Evolutionary conservation across 2,113 vertebrate species (phyloP).

Genomic region (Onychostoma macrolepis): DNA sequence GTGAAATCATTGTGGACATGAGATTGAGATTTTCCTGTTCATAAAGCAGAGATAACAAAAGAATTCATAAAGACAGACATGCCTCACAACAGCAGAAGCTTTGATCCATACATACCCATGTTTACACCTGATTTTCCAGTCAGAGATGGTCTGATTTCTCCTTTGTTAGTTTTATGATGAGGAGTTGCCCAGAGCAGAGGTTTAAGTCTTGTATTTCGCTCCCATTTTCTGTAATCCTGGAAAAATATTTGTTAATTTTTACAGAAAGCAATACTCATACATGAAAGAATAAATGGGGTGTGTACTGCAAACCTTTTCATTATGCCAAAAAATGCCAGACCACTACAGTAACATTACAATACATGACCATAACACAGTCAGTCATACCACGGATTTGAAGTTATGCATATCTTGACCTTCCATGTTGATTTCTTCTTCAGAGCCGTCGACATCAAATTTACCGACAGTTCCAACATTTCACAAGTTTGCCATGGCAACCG

Average conservation of each 20-base stretch:
- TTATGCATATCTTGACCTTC: not conserved
- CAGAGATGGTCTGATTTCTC: not conserved
- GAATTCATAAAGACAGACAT: not conserved
- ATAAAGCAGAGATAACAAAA: constrained; percentile 9
- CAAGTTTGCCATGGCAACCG: constrained; percentile 48
- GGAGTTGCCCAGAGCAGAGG: constrained; percentile 2
- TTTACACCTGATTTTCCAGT: constrained; percentile 34
- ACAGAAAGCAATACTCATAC: not conserved
- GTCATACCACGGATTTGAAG: constrained; percentile 2
- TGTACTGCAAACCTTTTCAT: not conserved
- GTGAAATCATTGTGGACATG: not conserved
- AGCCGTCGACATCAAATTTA: not conserved
- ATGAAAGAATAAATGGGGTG: not conserved
- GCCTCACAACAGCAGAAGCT: not conserved
- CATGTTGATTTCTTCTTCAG: not conserved
- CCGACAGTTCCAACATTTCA: not conserved
- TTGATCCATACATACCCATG: not conserved
- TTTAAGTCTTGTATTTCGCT: constrained; percentile 20
- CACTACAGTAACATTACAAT: not conserved
- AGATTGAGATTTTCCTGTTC: constrained; percentile 2
- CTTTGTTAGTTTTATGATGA: not conserved
- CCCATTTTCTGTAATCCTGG: constrained; percentile 59
- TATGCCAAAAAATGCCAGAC: not conserved
- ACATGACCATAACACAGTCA: not conserved
- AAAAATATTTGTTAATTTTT: not conserved